These are phyloP conservation scores for Carcinoscorpius rotundicauda DNA, from an alignment of 1,140 invertebrate species.

Conservation along the genomic window DNA sequence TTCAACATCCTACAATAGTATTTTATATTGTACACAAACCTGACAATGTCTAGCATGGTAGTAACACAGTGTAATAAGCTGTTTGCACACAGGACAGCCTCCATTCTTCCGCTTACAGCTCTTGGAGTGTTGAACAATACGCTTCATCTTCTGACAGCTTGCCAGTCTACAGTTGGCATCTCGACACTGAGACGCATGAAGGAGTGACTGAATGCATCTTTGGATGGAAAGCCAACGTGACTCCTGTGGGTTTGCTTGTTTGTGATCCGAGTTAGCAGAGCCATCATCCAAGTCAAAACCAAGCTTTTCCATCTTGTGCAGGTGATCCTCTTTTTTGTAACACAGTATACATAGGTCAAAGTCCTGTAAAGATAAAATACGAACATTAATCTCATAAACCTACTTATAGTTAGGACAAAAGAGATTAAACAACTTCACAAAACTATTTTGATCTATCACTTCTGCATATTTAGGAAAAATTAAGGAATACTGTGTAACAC, in stretches of 20 bases:
- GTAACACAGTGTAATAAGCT: conserved; percentile 93
- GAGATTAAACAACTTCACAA: neutral
- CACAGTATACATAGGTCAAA: conserved; percentile 95
- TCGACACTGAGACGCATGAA: conserved; percentile 90
- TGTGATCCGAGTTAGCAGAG: conserved; percentile 65
- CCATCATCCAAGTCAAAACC: conserved; percentile 91
- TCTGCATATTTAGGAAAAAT: too few species aligned
- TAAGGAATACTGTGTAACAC: neutral
- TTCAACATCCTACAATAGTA: neutral
- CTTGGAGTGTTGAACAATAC: conserved; percentile 92
- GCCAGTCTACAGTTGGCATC: conserved; percentile 95
- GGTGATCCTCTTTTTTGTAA: conserved; percentile 88
- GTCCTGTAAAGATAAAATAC: conserved; percentile 48
- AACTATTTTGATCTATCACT: too few species aligned
- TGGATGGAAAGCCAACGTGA: conserved; percentile 88
- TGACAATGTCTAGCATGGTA: conserved; percentile 98
- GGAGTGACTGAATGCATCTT: conserved; percentile 91
- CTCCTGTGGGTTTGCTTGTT: conserved; percentile 53
- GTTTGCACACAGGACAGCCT: conserved; percentile 96
- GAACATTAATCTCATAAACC: conserved; percentile 10
- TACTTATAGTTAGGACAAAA: neutral
- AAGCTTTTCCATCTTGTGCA: conserved; percentile 94
- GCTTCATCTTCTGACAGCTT: conserved; percentile 97
- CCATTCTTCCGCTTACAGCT: conserved; percentile 80
- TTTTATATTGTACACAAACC: conserved; percentile 25